Evolutionary conservation across 1,140 invertebrate genomes (phyloP).

Genomic region (Tetramorium parvispinum): DNA sequence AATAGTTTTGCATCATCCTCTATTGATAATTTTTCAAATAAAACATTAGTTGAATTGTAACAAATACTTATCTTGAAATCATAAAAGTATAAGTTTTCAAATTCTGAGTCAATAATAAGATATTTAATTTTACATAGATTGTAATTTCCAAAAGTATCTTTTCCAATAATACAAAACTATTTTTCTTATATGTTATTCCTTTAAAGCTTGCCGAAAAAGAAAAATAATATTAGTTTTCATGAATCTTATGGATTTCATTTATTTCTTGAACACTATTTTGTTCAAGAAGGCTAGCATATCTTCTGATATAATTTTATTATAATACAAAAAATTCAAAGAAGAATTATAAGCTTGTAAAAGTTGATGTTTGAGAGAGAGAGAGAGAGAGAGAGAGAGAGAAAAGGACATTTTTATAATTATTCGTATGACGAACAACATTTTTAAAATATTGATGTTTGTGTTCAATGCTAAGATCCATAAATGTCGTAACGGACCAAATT

Average conservation of each 20-base stretch:
- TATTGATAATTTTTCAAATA: background rate
- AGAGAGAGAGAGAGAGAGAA: too few relatives aligned
- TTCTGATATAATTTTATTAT: background rate
- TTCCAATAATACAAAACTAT: background rate
- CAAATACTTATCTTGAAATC: background rate
- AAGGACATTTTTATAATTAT: too few relatives aligned
- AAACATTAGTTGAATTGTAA: background rate
- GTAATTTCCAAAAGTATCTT: background rate
- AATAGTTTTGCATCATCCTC: background rate
- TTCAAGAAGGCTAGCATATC: background rate
- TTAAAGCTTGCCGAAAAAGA: background rate
- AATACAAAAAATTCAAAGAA: background rate
- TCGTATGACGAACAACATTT: too few relatives aligned
- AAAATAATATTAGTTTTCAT: constrained; percentile 5
- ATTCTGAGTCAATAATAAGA: background rate
- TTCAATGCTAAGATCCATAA: too few relatives aligned
- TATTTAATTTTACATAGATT: background rate
- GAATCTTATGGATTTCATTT: background rate
- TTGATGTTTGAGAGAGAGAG: background rate
- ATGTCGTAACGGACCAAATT: background rate
- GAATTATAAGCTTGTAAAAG: background rate
- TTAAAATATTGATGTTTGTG: too few relatives aligned
- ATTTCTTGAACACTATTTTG: background rate
- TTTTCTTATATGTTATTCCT: background rate
- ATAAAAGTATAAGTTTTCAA: background rate